phyloP scores from a whole-genome alignment of 2,113 vertebrate species.

The Ictalurus furcatus region DNA sequence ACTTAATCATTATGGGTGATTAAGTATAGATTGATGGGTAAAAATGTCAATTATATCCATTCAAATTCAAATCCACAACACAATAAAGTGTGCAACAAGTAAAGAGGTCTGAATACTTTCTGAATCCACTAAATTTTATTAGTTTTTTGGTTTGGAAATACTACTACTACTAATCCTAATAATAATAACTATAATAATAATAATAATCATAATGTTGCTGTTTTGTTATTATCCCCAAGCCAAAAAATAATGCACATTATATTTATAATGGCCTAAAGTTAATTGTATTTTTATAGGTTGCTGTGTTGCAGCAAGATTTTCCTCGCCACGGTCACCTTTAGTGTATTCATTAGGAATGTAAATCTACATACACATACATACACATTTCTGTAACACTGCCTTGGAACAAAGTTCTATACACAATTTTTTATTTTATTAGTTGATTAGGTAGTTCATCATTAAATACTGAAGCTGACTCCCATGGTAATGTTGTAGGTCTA shows the following conservation, averaged over 20 bases:
- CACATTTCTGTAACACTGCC: background rate
- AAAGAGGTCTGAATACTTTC: no score
- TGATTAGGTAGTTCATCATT: background rate
- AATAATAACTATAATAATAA: no score
- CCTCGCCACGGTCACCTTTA: background rate
- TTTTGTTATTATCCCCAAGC: background rate
- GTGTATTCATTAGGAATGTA: background rate
- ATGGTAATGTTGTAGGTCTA: constrained; percentile 67
- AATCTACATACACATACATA: background rate
- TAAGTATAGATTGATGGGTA: no score
- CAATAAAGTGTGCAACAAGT: no score
- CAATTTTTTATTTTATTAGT: background rate
- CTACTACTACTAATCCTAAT: background rate
- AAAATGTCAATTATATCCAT: no score
- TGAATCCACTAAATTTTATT: no score
- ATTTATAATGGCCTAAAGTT: background rate
- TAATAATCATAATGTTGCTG: background rate
- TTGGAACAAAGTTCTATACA: background rate
- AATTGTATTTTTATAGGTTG: background rate
- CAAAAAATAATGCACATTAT: background rate
- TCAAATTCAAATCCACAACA: no score
- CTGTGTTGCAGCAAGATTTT: background rate
- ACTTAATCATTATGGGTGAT: no score
- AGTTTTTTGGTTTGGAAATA: background rate
- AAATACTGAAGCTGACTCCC: background rate